These are phyloP conservation scores for Chondrosia reniformis DNA, from an alignment of 37 sponge, comb jelly and placozoan genomes.

Conservation along the genomic window DNA sequence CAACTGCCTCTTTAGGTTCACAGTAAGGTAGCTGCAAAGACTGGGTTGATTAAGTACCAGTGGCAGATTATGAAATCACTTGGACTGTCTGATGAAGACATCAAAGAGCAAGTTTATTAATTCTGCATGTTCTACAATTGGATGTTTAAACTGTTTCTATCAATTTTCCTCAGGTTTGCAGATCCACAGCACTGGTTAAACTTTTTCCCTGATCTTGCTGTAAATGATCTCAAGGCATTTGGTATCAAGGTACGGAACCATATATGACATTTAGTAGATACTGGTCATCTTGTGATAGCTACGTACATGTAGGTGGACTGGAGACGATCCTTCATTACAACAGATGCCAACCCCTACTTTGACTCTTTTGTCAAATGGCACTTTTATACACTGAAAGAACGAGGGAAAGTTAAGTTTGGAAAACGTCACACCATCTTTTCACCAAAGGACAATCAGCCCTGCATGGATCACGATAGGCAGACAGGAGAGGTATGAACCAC, in stretches of 20 bases:
- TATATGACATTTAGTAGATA: neutral
- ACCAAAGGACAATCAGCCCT: slow-evolving; percentile 88
- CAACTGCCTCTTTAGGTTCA: slow-evolving; percentile 51
- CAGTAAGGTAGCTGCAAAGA: slow-evolving; percentile 86
- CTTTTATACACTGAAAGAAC: slow-evolving; percentile 81
- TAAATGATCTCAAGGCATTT: slow-evolving; percentile 72
- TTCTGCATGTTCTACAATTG: neutral
- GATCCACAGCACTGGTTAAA: slow-evolving; percentile 85
- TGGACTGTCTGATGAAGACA: slow-evolving; percentile 76
- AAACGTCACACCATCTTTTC: slow-evolving; percentile 94
- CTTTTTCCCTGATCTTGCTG: slow-evolving; percentile 87
- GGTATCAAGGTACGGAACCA: slow-evolving; percentile 62
- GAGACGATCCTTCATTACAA: slow-evolving; percentile 98
- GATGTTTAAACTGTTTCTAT: neutral
- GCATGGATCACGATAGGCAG: slow-evolving; percentile 98
- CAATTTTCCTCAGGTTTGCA: slow-evolving; percentile 65
- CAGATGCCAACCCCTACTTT: slow-evolving; percentile 96
- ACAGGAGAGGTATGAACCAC: slow-evolving; percentile 87
- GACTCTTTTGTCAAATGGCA: slow-evolving; percentile 99
- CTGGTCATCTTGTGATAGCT: neutral
- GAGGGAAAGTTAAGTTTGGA: slow-evolving; percentile 93
- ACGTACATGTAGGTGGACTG: slow-evolving; percentile 81
- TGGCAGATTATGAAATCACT: slow-evolving; percentile 94
- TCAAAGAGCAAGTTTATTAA: slow-evolving; percentile 51
- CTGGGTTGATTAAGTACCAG: slow-evolving; percentile 64